Evolutionary conservation across 2,797 vertebrate species (phyloP), one percentile per base, ranked within the genome.

Genomic region (Neostethus bicornis): DNA sequence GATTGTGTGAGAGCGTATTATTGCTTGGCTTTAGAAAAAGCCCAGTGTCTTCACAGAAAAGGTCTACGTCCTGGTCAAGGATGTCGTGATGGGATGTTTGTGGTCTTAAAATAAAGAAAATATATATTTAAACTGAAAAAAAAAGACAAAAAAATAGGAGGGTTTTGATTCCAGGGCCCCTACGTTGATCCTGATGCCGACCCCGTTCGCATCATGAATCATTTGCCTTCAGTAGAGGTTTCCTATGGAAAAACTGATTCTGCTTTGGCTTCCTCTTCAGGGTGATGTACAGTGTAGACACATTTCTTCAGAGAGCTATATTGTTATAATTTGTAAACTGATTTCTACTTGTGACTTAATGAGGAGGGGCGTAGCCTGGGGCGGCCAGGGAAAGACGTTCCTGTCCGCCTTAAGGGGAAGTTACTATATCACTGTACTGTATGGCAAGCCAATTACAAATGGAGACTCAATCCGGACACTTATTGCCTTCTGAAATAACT

Each of bases 191-290:
- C 78, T 83, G 83, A 89, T 85, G 84, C 84, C 85, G 84, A 87
- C 81, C 85, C 79, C 75, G 79, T 81, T 79, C 81, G 85, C 59
- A 83, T 92, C 91, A 89, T 80, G 88, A 87, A 87, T 89, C 84
- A 87, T 92, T 92, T 93, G 92, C 91, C 92, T 92, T 92, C 90
- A 90, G 90, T 91, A 91, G 90, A 93, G 90, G 88, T 93, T 93
- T 93, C 92, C 92, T 93, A 93, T 93, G 92, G 92, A 93, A 93
- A 93, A 90, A 87, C 85, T 85, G 88, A 92, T 90, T 92, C 90
- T 91, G 89, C 91, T 92, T 92, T 91, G 91, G 88, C 90, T 91
- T 92, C 86, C 87, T 90, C 89, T 92, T 93, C 91, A 93, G 92
- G 91, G 88, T 78, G 91, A 90, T 93, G 90, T 93, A 93, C 91